A percentile compares a stretch with the other conserved stretches of the same genome.
These are phyloP conservation scores for Phrynocephalus versicolor DNA, from an alignment of 2,113 vertebrate genomes.

Conservation along the genomic window DNA sequence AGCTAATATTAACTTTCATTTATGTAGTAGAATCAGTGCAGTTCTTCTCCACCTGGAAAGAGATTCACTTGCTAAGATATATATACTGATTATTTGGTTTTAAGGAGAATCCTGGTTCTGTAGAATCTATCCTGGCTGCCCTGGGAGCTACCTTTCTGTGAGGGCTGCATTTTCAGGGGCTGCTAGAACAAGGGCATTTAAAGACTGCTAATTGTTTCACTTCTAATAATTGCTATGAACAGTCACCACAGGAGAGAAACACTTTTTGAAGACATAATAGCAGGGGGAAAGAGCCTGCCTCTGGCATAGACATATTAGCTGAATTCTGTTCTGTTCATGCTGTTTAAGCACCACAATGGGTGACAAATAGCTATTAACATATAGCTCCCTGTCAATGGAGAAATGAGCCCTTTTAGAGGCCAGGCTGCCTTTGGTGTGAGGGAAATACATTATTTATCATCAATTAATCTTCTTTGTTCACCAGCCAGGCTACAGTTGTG, in stretches of 20 bases:
- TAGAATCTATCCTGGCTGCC: conserved; percentile 7
- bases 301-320: conserved; percentile 31
- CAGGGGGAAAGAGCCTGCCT: conserved; percentile 28
- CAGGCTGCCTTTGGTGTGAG: conserved; percentile 51
- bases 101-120: neutral
- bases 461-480: conserved; percentile 49
- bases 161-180: conserved; percentile 24
- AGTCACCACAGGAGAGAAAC: conserved; percentile 50
- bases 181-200: conserved; percentile 44
- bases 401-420: conserved; percentile 51
- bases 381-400: conserved; percentile 47
- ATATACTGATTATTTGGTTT: neutral
- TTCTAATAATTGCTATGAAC: conserved; percentile 48
- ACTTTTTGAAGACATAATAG: conserved; percentile 32
- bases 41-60: conserved; percentile 53
- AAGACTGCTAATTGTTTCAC: conserved; percentile 62
- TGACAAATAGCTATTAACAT: conserved; percentile 63
- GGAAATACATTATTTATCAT: conserved; percentile 67
- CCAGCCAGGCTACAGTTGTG: fast-evolving
- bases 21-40: conserved; percentile 54
- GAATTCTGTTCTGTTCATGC: conserved; percentile 44
- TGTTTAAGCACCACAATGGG: conserved; percentile 38
- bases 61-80: neutral
- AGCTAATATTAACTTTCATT: conserved; percentile 63
- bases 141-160: neutral